Percentiles rank a stretch among this genome's conserved stretches.
Conservation (phyloP, 2,888 invertebrate species). For the Nasonia oneida region DNA sequence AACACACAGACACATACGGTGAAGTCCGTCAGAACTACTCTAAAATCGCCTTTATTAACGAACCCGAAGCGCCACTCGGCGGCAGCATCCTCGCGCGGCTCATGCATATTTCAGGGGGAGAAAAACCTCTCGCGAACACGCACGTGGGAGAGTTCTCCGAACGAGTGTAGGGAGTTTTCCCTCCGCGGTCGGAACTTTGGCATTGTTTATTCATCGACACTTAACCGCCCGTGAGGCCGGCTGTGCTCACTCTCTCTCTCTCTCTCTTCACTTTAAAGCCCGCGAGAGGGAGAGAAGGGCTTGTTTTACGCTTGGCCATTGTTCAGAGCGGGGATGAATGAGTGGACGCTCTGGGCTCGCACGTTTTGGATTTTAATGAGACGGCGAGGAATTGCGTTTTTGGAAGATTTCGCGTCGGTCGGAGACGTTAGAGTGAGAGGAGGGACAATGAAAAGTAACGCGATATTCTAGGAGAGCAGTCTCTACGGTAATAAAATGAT, state of each 20-base stretch:
- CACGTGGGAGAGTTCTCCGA: constrained; percentile 11
- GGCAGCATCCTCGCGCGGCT: constrained; percentile 26
- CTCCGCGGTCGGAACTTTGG: constrained; percentile 48
- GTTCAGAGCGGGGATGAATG: background rate
- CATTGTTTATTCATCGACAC: constrained; percentile 62
- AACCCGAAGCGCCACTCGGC: background rate
- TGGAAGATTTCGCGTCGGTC: background rate
- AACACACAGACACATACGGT: background rate
- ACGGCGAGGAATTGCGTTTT: background rate
- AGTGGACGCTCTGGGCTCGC: constrained; percentile 5
- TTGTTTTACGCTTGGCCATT: constrained; percentile 35
- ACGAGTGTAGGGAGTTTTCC: constrained; percentile 1
- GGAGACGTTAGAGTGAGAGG: background rate
- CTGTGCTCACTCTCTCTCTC: background rate
- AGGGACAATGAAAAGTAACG: no score
- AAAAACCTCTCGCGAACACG: constrained; percentile 40
- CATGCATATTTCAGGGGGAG: constrained; percentile 52
- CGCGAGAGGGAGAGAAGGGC: no score
- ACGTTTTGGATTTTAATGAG: constrained; percentile 21
- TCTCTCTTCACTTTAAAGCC: background rate
- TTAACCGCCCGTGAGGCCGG: constrained; percentile 48
- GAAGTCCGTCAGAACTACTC: constrained; percentile 6
- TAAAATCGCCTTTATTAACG: constrained; percentile 44
- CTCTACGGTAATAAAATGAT: background rate
- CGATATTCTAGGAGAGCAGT: background rate